Base-by-base conservation (phyloP, 2,797 vertebrate species). In the Melanotaenia boesemani region DNA sequence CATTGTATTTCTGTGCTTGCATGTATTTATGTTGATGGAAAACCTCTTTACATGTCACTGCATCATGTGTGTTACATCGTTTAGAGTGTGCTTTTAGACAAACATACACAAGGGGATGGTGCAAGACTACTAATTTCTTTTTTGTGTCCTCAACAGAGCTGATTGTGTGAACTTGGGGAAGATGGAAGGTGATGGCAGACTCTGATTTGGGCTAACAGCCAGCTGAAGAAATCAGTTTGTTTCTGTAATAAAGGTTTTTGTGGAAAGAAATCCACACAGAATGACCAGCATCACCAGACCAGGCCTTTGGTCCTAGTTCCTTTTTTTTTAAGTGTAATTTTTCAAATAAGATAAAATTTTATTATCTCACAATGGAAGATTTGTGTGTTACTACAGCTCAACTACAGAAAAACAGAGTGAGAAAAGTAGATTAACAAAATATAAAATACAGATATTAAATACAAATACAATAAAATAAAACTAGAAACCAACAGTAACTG, bases 81-180 rank as follows among this genome's bases (percentile, higher is more conserved):
- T 10, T 22, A 11, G 3, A 52, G 13, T 52, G n/a, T 52, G 22
- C 50, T 34, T 20, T 44, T 32, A 57, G 46, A n/a, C 18, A 48
- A n/a, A 20, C 11, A n/a, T 48, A 20, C 20, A n/a, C 20, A 20
- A 7, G 18, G 18, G 44, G 44, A 46, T 18, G 6, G 44, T 46
- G 16, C 44, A 20, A 20, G 6, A 46, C 6, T n/a, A 20, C 20
- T 48, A 48, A n/a, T 48, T 48, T n/a, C 20, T 26, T 16, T 70
- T 65, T 3, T 70, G 44, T 61, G 48, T 46, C 28, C 50, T 71
- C 59, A 52, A 54, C 74, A 84, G 81, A 57, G 39, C 15, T 62
- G 28, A 28, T 0, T 0, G 7, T 24, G 37, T 16, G 7, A 24
- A 28, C 20, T 6, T 5, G 52, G 65, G 41, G 61, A 66, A 36